Conservation (phyloP, 2,797 vertebrate genomes). For the Sebastes iracundus region DNA sequence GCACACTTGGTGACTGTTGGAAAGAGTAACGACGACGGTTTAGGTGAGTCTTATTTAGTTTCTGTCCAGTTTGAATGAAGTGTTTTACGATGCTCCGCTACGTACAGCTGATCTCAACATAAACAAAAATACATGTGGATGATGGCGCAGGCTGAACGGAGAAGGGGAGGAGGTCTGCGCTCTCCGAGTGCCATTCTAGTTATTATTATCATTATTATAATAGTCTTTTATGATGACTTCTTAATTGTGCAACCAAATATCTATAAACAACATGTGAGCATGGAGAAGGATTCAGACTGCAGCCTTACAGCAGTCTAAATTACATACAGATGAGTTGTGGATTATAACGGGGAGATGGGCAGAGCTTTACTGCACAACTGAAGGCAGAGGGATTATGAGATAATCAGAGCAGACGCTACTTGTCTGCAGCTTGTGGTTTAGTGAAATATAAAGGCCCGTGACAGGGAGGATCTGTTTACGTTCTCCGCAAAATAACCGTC, state of each 20-base stretch:
- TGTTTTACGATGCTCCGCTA: too few relatives aligned
- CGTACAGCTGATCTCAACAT: too few relatives aligned
- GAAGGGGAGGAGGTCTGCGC: too few relatives aligned
- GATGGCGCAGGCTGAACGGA: too few relatives aligned
- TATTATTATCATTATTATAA: not conserved
- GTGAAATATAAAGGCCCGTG: not conserved
- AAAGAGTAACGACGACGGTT: too few relatives aligned
- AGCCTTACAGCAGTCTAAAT: conserved; percentile 4
- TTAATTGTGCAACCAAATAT: not conserved
- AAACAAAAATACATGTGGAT: too few relatives aligned
- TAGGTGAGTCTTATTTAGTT: too few relatives aligned
- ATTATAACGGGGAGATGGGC: conserved; percentile 7
- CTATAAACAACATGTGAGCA: not conserved
- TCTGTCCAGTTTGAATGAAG: too few relatives aligned
- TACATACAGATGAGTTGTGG: not conserved
- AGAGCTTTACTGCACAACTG: conserved; percentile 1
- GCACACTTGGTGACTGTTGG: too few relatives aligned
- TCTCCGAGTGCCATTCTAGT: too few relatives aligned
- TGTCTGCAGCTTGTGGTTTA: conserved; percentile 20
- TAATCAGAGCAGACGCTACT: conserved; percentile 27
- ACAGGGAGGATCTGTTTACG: conserved; percentile 10
- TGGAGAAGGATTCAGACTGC: conserved; percentile 3
- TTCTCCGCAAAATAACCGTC: not conserved
- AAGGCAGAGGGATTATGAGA: conserved; percentile 37
- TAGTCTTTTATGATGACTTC: not conserved